phyloP scores from a whole-genome alignment of 2,888 invertebrate genomes.

The Aphodius sticticus region DNA sequence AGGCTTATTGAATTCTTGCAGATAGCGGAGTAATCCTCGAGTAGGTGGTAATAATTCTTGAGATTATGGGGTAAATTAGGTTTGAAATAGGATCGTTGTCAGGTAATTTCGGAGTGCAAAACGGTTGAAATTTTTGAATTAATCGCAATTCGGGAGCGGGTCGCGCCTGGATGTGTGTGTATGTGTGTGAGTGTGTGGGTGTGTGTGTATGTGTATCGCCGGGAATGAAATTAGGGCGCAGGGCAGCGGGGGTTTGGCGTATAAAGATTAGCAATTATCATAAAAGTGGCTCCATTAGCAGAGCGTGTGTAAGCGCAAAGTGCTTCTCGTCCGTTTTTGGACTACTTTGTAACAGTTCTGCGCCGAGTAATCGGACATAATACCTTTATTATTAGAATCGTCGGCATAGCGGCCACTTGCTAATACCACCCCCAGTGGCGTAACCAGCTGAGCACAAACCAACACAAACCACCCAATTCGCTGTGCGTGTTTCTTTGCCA shows the following conservation, averaged over 20 bases:
- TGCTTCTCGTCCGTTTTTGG: not conserved
- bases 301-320: slow-evolving; percentile 14
- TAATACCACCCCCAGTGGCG: not conserved
- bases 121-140: slow-evolving; percentile 12
- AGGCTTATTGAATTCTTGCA: not conserved
- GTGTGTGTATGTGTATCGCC: slow-evolving; percentile 5
- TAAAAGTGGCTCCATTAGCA: slow-evolving; percentile 16
- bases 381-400: not conserved
- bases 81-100: not conserved
- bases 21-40: not conserved
- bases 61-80: slow-evolving; percentile 6
- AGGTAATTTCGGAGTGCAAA: not conserved
- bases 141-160: slow-evolving; percentile 8
- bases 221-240: not conserved
- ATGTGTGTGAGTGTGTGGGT: not conserved
- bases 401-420: not conserved
- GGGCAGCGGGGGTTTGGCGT: not conserved
- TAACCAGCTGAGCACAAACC: not conserved
- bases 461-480: no score
- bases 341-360: not conserved
- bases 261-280: slow-evolving; percentile 22
- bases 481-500: no score
- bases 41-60: not conserved
- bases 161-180: slow-evolving; percentile 11
- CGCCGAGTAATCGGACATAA: not conserved